Conservation (phyloP, 37 sponge, comb jelly and placozoan genomes). For the Theonella swinhoei region DNA sequence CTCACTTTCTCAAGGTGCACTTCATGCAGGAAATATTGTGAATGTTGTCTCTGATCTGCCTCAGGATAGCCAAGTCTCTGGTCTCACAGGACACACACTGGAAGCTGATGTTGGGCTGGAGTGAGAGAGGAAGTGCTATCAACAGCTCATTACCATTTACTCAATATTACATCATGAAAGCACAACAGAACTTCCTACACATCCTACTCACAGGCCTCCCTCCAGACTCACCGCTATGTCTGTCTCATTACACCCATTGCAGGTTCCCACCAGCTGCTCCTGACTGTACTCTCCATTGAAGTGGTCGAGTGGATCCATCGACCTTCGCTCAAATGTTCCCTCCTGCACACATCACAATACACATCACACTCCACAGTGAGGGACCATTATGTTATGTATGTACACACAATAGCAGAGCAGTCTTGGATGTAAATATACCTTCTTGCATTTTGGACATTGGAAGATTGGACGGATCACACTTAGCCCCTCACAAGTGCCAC, state of each 20-base stretch:
- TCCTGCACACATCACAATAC: background rate
- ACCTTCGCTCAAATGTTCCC: slow-evolving; percentile 6
- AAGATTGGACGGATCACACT: background rate
- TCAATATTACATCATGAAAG: too few relatives aligned
- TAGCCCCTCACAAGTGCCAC: slow-evolving; percentile 13
- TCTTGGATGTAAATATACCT: background rate
- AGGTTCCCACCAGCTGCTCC: slow-evolving; percentile 12
- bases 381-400: too few relatives aligned
- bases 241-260: slow-evolving; percentile 1
- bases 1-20: slow-evolving; percentile 40
- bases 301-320: slow-evolving; percentile 16
- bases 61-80: background rate
- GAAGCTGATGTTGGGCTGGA: slow-evolving; percentile 41
- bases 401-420: background rate
- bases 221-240: slow-evolving; percentile 20
- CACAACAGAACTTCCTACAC: too few relatives aligned
- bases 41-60: slow-evolving; percentile 45
- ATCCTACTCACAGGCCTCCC: too few relatives aligned
- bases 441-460: slow-evolving; percentile 13
- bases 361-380: background rate
- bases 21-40: slow-evolving; percentile 53
- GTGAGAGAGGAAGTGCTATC: background rate
- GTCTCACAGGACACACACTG: slow-evolving; percentile 36
- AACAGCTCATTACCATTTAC: too few relatives aligned
- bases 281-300: slow-evolving; percentile 5